Evolutionary conservation across 2,113 vertebrate species (phyloP), one percentile per base, ranked within the genome.

Genomic region (Syrrhaptes paradoxus): DNA sequence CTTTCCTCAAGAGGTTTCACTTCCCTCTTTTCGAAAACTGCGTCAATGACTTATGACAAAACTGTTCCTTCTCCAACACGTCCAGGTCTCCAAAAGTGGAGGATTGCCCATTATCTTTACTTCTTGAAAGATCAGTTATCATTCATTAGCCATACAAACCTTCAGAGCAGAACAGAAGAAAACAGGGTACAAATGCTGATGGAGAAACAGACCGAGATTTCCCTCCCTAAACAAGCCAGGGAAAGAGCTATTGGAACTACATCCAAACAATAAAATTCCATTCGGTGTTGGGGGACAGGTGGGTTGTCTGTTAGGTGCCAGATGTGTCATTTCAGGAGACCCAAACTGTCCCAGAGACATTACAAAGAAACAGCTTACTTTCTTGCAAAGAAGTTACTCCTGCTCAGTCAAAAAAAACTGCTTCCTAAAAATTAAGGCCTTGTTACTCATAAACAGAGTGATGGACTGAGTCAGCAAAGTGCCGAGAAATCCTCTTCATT

Each of bases 1-100:
- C 93, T 83, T 80, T 91, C 85, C 78, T 70, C 55, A 9, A 54
- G 83, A 89, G 70, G 57, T 96, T 97, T 97, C 96, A 3, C 52
- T 97, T 97, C 96, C 66, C 25, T 34, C 41, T 94, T 90, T 4
- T 8, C 1, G 0, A 17, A 48, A 88, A 17, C 1, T 45, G 83
- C 52, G 1, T 36, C 87, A 65, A 5, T 2, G 0, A 14, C 72
- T 15, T 22, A 13, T 0, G 21, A 58, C n/a, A 10, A 62, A 48
- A 22, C 48, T 2, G 20, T 12, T 49, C 71, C 70, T 65, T 2
- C 3, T 4, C 41, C 0, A 17, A 20, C 67, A 32, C 2, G 0
- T 25, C 25, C 57, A 32, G 24, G 17, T 25, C 63, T 68, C 89
- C 71, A 45, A 29, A 43, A 68, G 31, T 7, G 0, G 12, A 28